Percentiles rank a stretch among this genome's conserved stretches.
These are phyloP conservation scores for Ceratina calcarata DNA, from an alignment of 1,140 invertebrate genomes.

Conservation along the genomic window DNA sequence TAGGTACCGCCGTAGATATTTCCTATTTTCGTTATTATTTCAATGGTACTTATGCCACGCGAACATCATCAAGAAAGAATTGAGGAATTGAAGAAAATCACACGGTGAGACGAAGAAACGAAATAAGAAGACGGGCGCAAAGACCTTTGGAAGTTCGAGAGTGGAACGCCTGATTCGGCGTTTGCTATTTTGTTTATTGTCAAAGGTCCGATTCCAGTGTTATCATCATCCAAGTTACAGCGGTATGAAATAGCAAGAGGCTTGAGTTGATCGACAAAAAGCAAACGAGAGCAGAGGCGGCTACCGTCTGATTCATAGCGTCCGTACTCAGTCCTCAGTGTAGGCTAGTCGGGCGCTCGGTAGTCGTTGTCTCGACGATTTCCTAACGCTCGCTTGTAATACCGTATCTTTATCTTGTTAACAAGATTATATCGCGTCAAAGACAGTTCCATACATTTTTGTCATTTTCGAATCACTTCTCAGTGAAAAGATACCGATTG, in stretches of 20 bases:
- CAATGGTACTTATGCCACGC: background rate
- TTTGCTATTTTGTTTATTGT: background rate
- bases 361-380: conserved; percentile 59
- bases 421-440: background rate
- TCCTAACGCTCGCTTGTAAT: background rate
- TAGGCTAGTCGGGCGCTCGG: conserved; percentile 79
- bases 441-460: background rate
- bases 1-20: background rate
- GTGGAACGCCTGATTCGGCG: background rate
- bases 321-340: conserved; percentile 80
- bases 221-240: conserved; percentile 30
- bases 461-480: background rate
- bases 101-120: background rate
- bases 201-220: background rate
- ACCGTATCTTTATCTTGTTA: background rate
- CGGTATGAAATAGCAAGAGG: conserved; percentile 75
- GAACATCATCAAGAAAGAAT: background rate
- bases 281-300: conserved; percentile 48
- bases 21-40: background rate
- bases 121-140: background rate
- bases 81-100: background rate
- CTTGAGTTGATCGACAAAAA: conserved; percentile 62
- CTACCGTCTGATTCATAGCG: conserved; percentile 69
- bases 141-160: background rate
- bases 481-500: background rate